phyloP scores from a whole-genome alignment of 2,888 invertebrate genomes.

The Xanthorhoe spadicearia region DNA sequence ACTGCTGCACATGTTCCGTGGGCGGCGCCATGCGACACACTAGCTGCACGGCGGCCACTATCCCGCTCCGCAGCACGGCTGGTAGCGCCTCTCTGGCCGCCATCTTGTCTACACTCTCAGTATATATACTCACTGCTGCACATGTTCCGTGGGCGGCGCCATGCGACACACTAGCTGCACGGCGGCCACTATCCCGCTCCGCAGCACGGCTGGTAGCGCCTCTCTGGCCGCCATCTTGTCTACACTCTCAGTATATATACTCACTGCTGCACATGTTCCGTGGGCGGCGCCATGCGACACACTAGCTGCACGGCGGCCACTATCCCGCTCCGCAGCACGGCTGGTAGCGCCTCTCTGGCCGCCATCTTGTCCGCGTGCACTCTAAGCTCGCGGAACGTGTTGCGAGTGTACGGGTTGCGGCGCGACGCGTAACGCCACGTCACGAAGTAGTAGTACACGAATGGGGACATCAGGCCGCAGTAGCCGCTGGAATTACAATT shows the following conservation, averaged over 20 bases:
- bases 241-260: conserved; percentile 89
- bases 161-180: conserved; percentile 90
- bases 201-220: conserved; percentile 83
- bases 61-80: conserved; percentile 88
- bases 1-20: conserved; percentile 62
- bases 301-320: conserved; percentile 87
- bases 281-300: conserved; percentile 90
- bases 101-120: too few species aligned
- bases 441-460: conserved; percentile 98
- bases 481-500: conserved; percentile 87
- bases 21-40: conserved; percentile 92
- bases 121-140: conserved; percentile 61
- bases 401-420: conserved; percentile 98
- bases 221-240: conserved; percentile 66
- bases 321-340: conserved; percentile 87
- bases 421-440: conserved; percentile 95
- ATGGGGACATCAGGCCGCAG: conserved; percentile 95
- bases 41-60: conserved; percentile 87
- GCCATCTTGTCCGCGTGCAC: conserved; percentile 84
- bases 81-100: conserved; percentile 59
- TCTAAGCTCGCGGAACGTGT: conserved; percentile 95
- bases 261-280: conserved; percentile 61
- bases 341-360: conserved; percentile 49
- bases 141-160: conserved; percentile 86
- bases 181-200: conserved; percentile 84